Evolutionary conservation across 2,113 vertebrate species (phyloP), one percentile per base, ranked within the genome.

Genomic region (Hylia prasina): DNA sequence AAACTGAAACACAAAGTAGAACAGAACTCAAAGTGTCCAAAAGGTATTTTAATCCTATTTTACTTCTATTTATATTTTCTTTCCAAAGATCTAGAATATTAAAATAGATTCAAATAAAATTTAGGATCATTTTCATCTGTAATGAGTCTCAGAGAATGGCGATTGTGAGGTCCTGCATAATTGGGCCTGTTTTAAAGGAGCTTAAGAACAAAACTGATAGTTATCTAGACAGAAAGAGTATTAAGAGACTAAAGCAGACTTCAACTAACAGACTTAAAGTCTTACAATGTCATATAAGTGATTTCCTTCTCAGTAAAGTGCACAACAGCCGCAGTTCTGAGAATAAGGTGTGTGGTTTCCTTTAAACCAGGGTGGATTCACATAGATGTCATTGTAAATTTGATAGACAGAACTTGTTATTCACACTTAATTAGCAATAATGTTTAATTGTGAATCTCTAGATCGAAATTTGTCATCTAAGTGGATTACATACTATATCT

Each of bases 141-240:
- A 82, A 69, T 23, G 48, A 69, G 13, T n/a, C 19, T 78, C 27
- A 68, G 16, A 0, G 0, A 66, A 17, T 20, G 9, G 27, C 24
- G 63, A 31, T 19, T 78, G 20, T 82, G 9, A 48, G 15, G 6
- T 80, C 24, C 13, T 24, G 22, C 24, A 56, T 6, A 40, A 39
- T 4, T 14, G 1, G 10, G 3, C 10, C 20, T 33, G 5, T 51
- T 11, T 64, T 70, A 47, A 51, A 71, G 9, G 25, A 57, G 31
- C 2, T 37, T 63, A 37, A 54, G 51, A 50, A 58, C 4, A 85
- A 82, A 75, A 42, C 3, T 33, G 9, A 15, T 47, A 28, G 11
- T 23, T 78, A 42, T 17, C 25, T 42, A 25, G 20, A 33, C 9
- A 75, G 31, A 14, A 60, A 53, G 5, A 61, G 19, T n/a, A 54